Conservation (phyloP, 2,797 vertebrate genomes). For the Nannoperca obscura region DNA sequence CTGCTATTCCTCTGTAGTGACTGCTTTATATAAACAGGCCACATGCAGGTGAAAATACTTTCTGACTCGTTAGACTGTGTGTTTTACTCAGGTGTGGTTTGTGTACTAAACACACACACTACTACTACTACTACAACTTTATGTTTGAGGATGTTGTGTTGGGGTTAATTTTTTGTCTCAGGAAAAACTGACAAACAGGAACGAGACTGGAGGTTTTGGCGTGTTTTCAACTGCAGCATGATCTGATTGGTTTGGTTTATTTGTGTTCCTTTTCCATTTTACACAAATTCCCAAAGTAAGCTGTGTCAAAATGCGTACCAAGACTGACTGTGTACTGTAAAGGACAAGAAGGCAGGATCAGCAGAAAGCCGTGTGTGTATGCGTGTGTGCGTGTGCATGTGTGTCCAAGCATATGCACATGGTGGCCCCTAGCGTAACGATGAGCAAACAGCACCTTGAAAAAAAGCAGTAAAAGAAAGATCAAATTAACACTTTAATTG, state of each 20-base stretch:
- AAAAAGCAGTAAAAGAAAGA: not conserved
- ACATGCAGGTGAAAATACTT: constrained; percentile 34
- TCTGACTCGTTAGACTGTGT: constrained; percentile 32
- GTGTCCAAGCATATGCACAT: constrained; percentile 28
- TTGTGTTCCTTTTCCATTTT: constrained; percentile 4
- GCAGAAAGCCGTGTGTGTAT: constrained; percentile 7
- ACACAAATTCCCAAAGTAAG: constrained; percentile 10
- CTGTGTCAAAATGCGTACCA: constrained; percentile 8
- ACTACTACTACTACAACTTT: constrained; percentile 2
- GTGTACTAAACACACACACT: constrained; percentile 48
- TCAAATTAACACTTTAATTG: not conserved
- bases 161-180: constrained; percentile 57
- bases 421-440: constrained; percentile 54
- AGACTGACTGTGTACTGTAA: constrained; percentile 10
- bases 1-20: constrained; percentile 9
- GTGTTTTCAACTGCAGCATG: not conserved
- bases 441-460: constrained; percentile 38
- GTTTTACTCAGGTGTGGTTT: constrained; percentile 61
- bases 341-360: not conserved
- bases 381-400: constrained; percentile 19
- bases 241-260: not conserved
- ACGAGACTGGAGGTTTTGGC: constrained; percentile 2
- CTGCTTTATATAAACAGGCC: constrained; percentile 41
- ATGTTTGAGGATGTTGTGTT: constrained; percentile 23
- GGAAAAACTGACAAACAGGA: constrained; percentile 41